Base-by-base conservation (phyloP, 2,797 vertebrate species). In the Simalia tracyae region DNA sequence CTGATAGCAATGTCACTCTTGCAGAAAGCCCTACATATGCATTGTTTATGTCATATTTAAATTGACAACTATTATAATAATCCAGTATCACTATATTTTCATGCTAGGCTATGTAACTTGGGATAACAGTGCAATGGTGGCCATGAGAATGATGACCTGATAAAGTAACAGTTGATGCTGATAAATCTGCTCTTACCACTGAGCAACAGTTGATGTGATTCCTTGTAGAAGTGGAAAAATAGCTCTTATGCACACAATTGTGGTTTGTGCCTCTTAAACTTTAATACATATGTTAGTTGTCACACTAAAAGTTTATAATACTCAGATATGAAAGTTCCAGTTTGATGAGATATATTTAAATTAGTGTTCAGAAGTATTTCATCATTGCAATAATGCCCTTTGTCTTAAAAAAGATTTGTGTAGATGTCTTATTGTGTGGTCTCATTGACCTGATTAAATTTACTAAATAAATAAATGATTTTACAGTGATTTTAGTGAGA, bases 1-100 rank as follows among this genome's bases (percentile, higher is more conserved):
- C 90, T 92, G 90, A 86, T 95, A 89, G 93, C 88, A 93, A 94
- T 96, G 94, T 95, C 95, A 96, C 94, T 96, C 92, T 96, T 96
- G 86, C 57, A 89, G 92, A 89, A 95, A 64, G 93, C 91, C 94
- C 90, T 86, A 90, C 95, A 88, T 94, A 89, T 88, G 89, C 90
- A 87, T 96, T 91, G 90, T 95, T 84, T 93, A 59, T 95, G 89
- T 92, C 26, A 94, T 46, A 87, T 59, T 94, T 91, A 87, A 9
- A 42, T 91, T 94, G 93, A 88, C 95, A 95, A 96, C 10, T 31
- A 60, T 91, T 85, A 91, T 92, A 93, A 89, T 93, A 94, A 95
- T 91, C 5, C 91, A 87, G 94, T 94, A 93, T 89, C 91, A 87
- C 76, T 92, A 93, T 68, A 86, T 22, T 93, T 92, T 95, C 93